Base-by-base conservation (phyloP, 2,888 invertebrate genomes). In the Melinaea menophilus region DNA sequence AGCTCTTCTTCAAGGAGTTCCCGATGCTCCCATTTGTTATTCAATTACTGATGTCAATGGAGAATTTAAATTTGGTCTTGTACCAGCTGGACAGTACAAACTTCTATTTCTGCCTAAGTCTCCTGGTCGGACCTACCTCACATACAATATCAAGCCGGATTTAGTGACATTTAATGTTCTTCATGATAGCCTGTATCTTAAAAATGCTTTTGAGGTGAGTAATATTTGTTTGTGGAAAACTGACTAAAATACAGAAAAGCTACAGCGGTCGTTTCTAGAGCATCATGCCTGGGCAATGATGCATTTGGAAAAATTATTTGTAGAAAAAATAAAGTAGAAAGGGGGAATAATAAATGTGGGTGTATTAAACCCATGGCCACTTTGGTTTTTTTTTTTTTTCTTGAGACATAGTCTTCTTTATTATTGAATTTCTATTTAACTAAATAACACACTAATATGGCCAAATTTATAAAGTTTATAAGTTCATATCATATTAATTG, bases 61-160 rank as follows among this genome's bases (percentile, higher is more conserved):
- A 11, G 92, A 92, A 75, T 98, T 97, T 79, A 84, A 81, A 3
- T 98, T 98, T 74, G 94, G 94, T 2, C 92, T 95, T 58, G 92
- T 99, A 1, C 95, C 96, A 0, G 94, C 95, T 12, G 98, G 98
- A 4, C 92, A 93, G 65, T 99, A 98, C 80, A 90, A 91, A 57
- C 81, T 98, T 22, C 81, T 94, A 47, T 96, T 85, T 84, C 93
- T 79, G 88, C 88, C 75, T 71, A 92, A 79, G 89, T 92, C 76
- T 0, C 90, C 90, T 0, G 90, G 89, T 0, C 86, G 88, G 67
- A 87, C 92, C 11, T 87, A 92, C 48, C 93, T 97, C 13, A 94
- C 93, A 72, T 94, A 96, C 76, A 96, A 97, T 79, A 94, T 98
- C 41, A 93, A 93, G 66, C 98, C 98, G 0, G 89, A 92, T 2